Conservation (phyloP, 2,888 invertebrate species). For the Pardosa pseudoannulata region DNA sequence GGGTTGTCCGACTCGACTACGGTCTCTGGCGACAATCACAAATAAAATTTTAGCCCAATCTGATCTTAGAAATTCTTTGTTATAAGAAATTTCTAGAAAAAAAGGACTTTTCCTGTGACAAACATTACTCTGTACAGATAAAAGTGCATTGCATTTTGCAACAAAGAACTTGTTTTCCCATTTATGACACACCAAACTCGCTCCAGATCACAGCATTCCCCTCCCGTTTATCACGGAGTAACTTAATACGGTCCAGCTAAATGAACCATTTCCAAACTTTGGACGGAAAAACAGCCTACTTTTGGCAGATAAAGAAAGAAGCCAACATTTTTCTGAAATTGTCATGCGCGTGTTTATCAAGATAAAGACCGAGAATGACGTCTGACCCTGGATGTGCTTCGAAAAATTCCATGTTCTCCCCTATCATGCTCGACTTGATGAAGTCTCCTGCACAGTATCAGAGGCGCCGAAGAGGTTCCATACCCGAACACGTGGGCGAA, state of each 20-base stretch:
- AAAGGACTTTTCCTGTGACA: no score
- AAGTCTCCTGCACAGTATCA: not conserved
- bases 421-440: not conserved
- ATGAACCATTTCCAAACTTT: not conserved
- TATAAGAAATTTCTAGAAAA: no score
- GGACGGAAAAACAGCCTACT: not conserved
- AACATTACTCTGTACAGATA: no score
- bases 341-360: constrained; percentile 57
- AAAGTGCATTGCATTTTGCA: no score
- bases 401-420: not conserved
- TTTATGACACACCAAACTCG: not conserved
- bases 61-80: no score
- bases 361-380: constrained; percentile 19
- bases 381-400: constrained; percentile 16
- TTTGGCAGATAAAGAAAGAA: constrained; percentile 5
- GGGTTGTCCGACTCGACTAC: no score
- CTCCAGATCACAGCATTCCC: not conserved
- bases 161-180: not conserved
- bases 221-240: not conserved
- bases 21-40: no score
- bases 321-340: constrained; percentile 25
- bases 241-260: not conserved
- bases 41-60: no score
- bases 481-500: constrained; percentile 35
- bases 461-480: constrained; percentile 29